phyloP scores from a whole-genome alignment of 1,140 invertebrate species.

The Panagrolaimus sp. region DNA sequence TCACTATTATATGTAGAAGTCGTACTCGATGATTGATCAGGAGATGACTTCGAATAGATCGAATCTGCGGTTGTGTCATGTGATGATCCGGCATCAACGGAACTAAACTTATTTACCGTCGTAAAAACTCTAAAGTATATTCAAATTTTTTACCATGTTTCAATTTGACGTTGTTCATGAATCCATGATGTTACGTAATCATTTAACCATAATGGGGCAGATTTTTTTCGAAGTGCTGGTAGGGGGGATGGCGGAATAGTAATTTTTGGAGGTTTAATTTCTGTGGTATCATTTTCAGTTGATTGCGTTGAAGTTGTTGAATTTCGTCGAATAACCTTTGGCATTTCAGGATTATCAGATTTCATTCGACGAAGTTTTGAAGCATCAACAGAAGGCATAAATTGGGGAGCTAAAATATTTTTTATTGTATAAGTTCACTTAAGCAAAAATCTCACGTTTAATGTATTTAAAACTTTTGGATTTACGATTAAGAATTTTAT shows the following conservation, averaged over 20 bases:
- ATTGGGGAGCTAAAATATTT: too few relatives aligned
- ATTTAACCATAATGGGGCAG: slow-evolving; percentile 17
- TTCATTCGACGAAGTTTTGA: not conserved
- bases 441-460: not conserved
- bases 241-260: not conserved
- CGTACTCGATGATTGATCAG: slow-evolving; percentile 12
- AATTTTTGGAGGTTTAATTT: not conserved
- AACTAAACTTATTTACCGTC: too few relatives aligned
- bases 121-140: too few relatives aligned
- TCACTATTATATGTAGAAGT: slow-evolving; percentile 16
- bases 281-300: not conserved
- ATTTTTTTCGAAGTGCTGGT: not conserved
- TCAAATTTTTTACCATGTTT: not conserved
- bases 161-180: slow-evolving; percentile 9
- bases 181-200: slow-evolving; percentile 22
- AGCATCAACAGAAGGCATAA: not conserved
- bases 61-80: not conserved
- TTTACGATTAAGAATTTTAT: not conserved
- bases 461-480: not conserved
- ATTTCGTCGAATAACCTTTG: not conserved
- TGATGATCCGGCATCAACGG: not conserved
- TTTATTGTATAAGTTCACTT: not conserved
- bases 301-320: not conserved
- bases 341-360: not conserved
- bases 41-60: not conserved